Evolutionary conservation across 2,113 vertebrate species (phyloP).

Genomic region (Aplodontia rufa): DNA sequence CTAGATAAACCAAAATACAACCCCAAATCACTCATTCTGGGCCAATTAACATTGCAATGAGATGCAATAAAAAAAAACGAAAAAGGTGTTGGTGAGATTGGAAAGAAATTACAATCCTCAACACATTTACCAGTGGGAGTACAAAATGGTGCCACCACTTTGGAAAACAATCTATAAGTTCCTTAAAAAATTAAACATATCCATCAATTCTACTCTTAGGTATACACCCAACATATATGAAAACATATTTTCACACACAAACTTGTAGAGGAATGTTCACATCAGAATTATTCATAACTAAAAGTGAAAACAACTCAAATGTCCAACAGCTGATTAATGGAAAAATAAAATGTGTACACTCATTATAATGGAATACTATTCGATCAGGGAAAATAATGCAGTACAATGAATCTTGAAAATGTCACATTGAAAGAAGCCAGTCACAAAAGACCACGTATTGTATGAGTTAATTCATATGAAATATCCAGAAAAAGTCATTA

Average conservation of each 20-base stretch:
- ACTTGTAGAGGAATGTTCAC: background rate
- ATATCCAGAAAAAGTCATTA: background rate
- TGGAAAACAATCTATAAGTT: constrained; percentile 6
- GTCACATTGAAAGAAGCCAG: background rate
- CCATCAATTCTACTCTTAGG: background rate
- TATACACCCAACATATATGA: background rate
- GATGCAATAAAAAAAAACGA: background rate
- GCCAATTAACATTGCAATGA: constrained; percentile 19
- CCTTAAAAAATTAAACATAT: background rate
- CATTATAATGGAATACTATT: background rate
- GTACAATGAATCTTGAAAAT: background rate
- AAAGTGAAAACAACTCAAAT: constrained; percentile 34
- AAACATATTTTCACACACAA: constrained; percentile 20
- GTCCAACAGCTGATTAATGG: background rate
- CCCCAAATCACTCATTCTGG: background rate
- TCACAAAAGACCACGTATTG: background rate
- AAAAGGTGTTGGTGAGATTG: background rate
- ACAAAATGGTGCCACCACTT: background rate
- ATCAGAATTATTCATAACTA: background rate
- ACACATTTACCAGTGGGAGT: background rate
- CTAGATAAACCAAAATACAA: constrained; percentile 50
- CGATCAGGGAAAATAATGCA: background rate
- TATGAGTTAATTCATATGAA: background rate
- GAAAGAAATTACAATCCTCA: background rate
- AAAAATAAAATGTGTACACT: background rate